A percentile compares a stretch with the other conserved stretches of the same genome.
These are phyloP conservation scores for Megamerina dolium DNA, from an alignment of 2,888 invertebrate species.

Conservation along the genomic window DNA sequence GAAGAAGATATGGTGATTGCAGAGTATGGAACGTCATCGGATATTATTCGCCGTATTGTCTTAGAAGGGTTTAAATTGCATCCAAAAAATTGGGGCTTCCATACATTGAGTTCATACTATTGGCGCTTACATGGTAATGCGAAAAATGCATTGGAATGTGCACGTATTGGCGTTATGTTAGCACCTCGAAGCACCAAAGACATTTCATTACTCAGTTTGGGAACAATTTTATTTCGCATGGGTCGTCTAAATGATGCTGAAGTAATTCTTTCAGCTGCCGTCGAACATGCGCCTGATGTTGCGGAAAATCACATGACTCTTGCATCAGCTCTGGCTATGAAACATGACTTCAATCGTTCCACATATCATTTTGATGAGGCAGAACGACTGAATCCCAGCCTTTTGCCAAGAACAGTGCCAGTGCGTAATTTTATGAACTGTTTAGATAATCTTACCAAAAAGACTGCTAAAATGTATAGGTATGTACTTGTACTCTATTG, in stretches of 20 bases:
- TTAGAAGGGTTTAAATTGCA: slow-evolving; percentile 32
- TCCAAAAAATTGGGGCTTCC: slow-evolving; percentile 43
- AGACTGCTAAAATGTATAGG: slow-evolving; percentile 41
- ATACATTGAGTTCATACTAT: slow-evolving; percentile 44
- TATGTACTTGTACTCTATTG: slow-evolving; percentile 17
- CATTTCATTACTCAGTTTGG: slow-evolving; percentile 43
- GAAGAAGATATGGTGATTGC: slow-evolving; percentile 34
- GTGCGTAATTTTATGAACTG: slow-evolving; percentile 42
- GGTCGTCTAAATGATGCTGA: slow-evolving; percentile 41
- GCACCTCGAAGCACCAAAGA: slow-evolving; percentile 40
- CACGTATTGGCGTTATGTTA: slow-evolving; percentile 37
- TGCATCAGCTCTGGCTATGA: slow-evolving; percentile 40
- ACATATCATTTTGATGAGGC: slow-evolving; percentile 40
- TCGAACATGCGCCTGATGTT: slow-evolving; percentile 40
- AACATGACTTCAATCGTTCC: slow-evolving; percentile 44
- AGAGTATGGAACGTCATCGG: slow-evolving; percentile 23
- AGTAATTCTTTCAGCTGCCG: slow-evolving; percentile 37
- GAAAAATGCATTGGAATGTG: slow-evolving; percentile 42
- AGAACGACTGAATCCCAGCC: slow-evolving; percentile 38
- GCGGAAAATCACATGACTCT: slow-evolving; percentile 45
- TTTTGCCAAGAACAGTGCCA: slow-evolving; percentile 36
- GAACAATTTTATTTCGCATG: slow-evolving; percentile 43
- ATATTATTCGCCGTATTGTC: slow-evolving; percentile 31
- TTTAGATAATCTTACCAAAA: slow-evolving; percentile 40
- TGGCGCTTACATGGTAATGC: slow-evolving; percentile 46